Percentiles rank a stretch among this genome's conserved stretches.
Evolutionary conservation across 2,797 vertebrate genomes (phyloP).

Genomic region (Pseudopleuronectes americanus): DNA sequence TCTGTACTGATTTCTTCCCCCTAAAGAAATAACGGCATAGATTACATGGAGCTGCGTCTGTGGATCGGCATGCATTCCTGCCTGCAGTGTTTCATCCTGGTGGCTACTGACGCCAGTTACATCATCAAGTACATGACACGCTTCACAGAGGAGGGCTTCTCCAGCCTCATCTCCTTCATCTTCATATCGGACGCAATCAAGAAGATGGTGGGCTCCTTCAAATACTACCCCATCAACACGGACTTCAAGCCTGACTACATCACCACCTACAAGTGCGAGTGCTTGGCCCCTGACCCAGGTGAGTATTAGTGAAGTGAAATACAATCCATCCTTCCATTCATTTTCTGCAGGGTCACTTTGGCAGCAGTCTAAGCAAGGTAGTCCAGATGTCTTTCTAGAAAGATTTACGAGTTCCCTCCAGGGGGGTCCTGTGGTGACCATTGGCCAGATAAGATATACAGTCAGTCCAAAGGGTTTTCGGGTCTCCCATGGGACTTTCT

Average conservation of each 20-base stretch:
- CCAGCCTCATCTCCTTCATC: conserved; percentile 99
- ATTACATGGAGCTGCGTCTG: conserved; percentile 98
- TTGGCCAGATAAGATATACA: no score
- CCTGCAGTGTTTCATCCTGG: conserved; percentile 93
- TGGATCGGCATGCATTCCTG: conserved; percentile 99
- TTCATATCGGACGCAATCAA: conserved; percentile 99
- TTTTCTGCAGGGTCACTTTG: no score
- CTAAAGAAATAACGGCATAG: conserved; percentile 89
- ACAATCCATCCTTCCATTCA: no score
- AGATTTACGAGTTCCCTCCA: no score
- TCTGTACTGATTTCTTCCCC: not conserved
- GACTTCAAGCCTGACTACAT: conserved; percentile 94
- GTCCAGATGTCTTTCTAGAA: no score
- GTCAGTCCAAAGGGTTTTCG: no score
- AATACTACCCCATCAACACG: conserved; percentile 94
- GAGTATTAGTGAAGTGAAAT: conserved; percentile 62
- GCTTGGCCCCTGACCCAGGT: conserved; percentile 93
- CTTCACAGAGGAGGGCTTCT: conserved; percentile 98
- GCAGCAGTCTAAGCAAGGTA: no score
- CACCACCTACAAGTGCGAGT: conserved; percentile 96
- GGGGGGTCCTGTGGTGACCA: no score
- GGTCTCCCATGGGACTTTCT: no score
- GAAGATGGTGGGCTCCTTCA: conserved; percentile 96
- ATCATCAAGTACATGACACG: conserved; percentile 99
- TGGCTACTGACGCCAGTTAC: conserved; percentile 94